Percentiles rank a stretch among this genome's conserved stretches.
These are phyloP conservation scores for Paraplagusia blochii DNA, from an alignment of 2,113 vertebrate species.

Conservation along the genomic window DNA sequence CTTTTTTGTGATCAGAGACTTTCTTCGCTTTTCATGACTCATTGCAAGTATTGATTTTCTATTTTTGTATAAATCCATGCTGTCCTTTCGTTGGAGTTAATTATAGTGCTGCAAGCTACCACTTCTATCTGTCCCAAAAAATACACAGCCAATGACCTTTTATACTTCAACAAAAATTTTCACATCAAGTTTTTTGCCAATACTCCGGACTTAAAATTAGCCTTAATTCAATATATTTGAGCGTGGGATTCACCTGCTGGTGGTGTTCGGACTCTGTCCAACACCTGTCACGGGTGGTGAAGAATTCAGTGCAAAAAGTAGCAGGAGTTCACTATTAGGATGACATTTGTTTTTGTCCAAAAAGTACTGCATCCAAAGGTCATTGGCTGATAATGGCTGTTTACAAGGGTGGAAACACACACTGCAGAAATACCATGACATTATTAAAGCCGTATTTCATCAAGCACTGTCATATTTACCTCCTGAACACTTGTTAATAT, in stretches of 20 bases:
- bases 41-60: slow-evolving; percentile 7
- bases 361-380: slow-evolving; percentile 64
- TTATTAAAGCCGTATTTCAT: slow-evolving; percentile 67
- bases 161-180: background rate
- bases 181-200: background rate
- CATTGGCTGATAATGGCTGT: slow-evolving; percentile 63
- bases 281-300: slow-evolving; percentile 13
- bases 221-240: slow-evolving; percentile 26
- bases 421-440: slow-evolving; percentile 70
- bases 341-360: slow-evolving; percentile 68
- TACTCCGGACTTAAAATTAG: slow-evolving; percentile 12
- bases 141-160: background rate
- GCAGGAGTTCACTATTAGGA: slow-evolving; percentile 39
- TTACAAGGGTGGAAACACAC: slow-evolving; percentile 66
- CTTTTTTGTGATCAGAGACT: slow-evolving; percentile 3
- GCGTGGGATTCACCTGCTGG: slow-evolving; percentile 12
- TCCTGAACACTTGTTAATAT: slow-evolving; percentile 47
- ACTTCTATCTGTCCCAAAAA: slow-evolving; percentile 1
- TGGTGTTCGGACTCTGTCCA: slow-evolving; percentile 4
- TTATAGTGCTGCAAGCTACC: background rate
- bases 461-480: slow-evolving; percentile 58
- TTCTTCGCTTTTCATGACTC: slow-evolving; percentile 10
- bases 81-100: slow-evolving; percentile 5
- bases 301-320: slow-evolving; percentile 12
- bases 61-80: background rate